Evolutionary conservation across 2,113 vertebrate species (phyloP).

Genomic region (Delphinus delphis): DNA sequence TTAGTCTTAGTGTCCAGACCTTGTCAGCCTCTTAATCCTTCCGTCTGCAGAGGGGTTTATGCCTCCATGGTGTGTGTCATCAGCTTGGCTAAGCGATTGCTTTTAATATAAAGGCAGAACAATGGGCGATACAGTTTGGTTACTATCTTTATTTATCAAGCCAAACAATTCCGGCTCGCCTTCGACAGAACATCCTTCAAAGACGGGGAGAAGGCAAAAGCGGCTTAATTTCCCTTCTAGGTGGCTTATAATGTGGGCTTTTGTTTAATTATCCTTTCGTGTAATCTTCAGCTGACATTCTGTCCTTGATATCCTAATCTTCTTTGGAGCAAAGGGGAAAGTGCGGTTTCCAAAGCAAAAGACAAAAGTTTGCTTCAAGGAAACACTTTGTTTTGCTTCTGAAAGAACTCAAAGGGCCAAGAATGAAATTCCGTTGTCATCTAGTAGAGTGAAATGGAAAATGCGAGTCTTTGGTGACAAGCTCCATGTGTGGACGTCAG

Average conservation of each 20-base stretch:
- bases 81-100: slow-evolving; percentile 50
- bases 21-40: slow-evolving; percentile 70
- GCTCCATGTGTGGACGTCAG: rapidly evolving
- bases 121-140: slow-evolving; percentile 2
- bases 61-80: neutral
- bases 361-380: slow-evolving; percentile 70
- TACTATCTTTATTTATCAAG: slow-evolving; percentile 64
- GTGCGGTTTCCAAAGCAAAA: slow-evolving; percentile 45
- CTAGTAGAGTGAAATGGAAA: neutral
- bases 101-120: slow-evolving; percentile 43
- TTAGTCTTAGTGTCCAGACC: slow-evolving; percentile 73
- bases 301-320: slow-evolving; percentile 33
- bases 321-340: slow-evolving; percentile 66
- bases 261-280: slow-evolving; percentile 61
- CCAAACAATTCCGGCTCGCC: neutral
- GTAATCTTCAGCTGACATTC: slow-evolving; percentile 56
- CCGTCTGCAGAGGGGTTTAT: slow-evolving; percentile 44
- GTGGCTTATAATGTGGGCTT: slow-evolving; percentile 33
- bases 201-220: slow-evolving; percentile 17
- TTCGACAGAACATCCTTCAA: slow-evolving; percentile 3
- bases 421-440: neutral
- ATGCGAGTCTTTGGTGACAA: neutral
- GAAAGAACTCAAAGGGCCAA: slow-evolving; percentile 16
- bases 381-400: slow-evolving; percentile 57
- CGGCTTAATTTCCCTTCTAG: slow-evolving; percentile 46